Conservation (phyloP, 2,113 vertebrate species). For the Verasper variegatus region DNA sequence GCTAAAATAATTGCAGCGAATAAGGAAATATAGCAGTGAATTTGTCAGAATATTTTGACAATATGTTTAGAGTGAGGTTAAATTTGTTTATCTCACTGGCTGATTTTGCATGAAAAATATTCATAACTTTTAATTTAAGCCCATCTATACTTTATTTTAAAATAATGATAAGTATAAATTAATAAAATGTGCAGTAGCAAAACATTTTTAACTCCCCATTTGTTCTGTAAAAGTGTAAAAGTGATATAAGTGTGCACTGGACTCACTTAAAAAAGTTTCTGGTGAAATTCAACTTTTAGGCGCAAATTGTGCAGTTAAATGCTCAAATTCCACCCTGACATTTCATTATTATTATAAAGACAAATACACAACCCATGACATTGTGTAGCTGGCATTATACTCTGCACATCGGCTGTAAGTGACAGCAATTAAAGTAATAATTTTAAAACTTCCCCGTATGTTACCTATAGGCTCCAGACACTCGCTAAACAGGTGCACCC, state of each 20-base stretch:
- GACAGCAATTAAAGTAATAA: constrained; percentile 67
- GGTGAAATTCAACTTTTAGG: background rate
- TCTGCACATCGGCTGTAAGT: constrained; percentile 47
- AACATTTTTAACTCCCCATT: background rate
- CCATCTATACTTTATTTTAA: too few species aligned
- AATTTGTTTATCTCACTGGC: background rate
- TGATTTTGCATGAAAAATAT: too few species aligned
- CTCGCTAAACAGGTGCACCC: constrained; percentile 44
- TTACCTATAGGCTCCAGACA: constrained; percentile 44
- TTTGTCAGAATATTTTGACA: background rate
- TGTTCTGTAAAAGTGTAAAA: background rate
- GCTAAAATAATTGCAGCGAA: background rate
- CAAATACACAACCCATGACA: constrained; percentile 20
- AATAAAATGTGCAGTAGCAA: background rate
- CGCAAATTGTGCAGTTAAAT: constrained; percentile 34
- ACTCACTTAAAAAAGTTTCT: background rate
- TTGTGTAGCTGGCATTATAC: constrained; percentile 32
- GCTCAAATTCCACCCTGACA: constrained; percentile 17
- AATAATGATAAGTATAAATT: background rate
- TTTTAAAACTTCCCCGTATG: constrained; percentile 27
- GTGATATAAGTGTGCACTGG: background rate
- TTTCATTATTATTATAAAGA: constrained; percentile 46
- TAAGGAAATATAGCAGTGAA: background rate
- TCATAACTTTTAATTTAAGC: too few species aligned
- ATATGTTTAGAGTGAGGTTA: background rate